Evolutionary conservation across 2,113 vertebrate species (phyloP), one percentile per base, ranked within the genome.

Genomic region (Carassius auratus): DNA sequence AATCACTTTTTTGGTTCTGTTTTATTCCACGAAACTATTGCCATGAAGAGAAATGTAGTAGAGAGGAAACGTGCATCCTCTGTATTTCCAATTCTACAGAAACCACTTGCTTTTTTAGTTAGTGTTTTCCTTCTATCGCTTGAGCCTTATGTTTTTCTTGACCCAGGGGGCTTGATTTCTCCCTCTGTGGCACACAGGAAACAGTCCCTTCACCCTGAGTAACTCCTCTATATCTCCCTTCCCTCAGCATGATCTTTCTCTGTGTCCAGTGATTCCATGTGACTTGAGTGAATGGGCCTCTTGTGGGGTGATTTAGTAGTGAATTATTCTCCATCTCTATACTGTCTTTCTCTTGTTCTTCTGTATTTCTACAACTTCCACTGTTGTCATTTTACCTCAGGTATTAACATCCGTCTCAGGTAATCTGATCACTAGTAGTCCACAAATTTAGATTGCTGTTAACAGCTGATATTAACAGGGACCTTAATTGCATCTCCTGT

Each of bases 41-140:
- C 33, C 76, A 38, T 42, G 55, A 15, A 64, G 19, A 78, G 19
- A 78, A 30, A 33, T 30, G 3, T 59, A 30, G 3, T 0, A 42
- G 86, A 89, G 80, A 90, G 91, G 92, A 93, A 90, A 89, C 85
- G 85, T 88, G 87, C 89, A 85, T 71, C 80, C 85, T 91, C 93
- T 88, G 90, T 15, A 55, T 93, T 91, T 91, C 91, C 92, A 52
- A 26, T 84, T 64, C 57, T 68, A 48, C 45, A 68, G 33, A 81
- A 84, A 59, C 62, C 26, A 85, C 84, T 69, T 66, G 42, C 90
- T 91, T 90, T 88, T 89, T 90, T 26, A 26, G 26, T 26, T 26
- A 66, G 45, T 76, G 55, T 50, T 76, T 62, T 76, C 69, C 89
- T 86, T 38, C 42, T 68, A 76, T 45, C 2, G 38, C 74, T 75